phyloP scores from a whole-genome alignment of 2,888 invertebrate species.

The Onthophagus sagittarius region DNA sequence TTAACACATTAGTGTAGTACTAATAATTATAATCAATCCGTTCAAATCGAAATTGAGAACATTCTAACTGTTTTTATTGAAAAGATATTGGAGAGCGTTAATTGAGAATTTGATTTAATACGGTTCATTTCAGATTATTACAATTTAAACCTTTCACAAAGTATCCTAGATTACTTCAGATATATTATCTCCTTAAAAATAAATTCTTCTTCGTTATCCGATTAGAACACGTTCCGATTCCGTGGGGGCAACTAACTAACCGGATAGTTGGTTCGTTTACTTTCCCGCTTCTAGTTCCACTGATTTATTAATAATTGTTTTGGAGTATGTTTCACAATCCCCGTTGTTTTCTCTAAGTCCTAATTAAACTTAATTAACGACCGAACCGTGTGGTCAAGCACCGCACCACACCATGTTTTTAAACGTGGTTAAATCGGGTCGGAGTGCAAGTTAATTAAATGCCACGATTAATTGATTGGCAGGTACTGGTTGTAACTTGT shows the following conservation, averaged over 20 bases:
- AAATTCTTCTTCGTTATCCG: neutral
- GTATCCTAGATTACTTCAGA: neutral
- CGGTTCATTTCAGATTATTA: neutral
- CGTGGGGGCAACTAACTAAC: neutral
- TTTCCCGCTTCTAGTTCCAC: neutral
- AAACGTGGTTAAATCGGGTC: slow-evolving; percentile 29
- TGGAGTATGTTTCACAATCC: slow-evolving; percentile 30
- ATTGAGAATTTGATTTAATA: neutral
- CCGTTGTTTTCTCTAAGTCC: slow-evolving; percentile 27
- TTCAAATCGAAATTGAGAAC: neutral
- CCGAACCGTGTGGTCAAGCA: slow-evolving; percentile 26
- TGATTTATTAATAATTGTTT: slow-evolving; percentile 34
- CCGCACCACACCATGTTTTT: neutral
- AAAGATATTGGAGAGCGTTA: neutral
- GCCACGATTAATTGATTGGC: slow-evolving; percentile 33
- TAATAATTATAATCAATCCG: neutral
- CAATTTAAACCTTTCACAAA: neutral
- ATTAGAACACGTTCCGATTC: neutral
- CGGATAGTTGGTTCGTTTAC: neutral
- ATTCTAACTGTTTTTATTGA: neutral
- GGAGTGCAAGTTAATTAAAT: slow-evolving; percentile 34
- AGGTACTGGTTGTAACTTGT: slow-evolving; percentile 16
- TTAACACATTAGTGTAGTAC: neutral
- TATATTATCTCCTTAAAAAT: too few species aligned
- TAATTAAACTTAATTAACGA: slow-evolving; percentile 34